Conservation (phyloP, 2,797 vertebrate genomes). For the Chelon labrosus region DNA sequence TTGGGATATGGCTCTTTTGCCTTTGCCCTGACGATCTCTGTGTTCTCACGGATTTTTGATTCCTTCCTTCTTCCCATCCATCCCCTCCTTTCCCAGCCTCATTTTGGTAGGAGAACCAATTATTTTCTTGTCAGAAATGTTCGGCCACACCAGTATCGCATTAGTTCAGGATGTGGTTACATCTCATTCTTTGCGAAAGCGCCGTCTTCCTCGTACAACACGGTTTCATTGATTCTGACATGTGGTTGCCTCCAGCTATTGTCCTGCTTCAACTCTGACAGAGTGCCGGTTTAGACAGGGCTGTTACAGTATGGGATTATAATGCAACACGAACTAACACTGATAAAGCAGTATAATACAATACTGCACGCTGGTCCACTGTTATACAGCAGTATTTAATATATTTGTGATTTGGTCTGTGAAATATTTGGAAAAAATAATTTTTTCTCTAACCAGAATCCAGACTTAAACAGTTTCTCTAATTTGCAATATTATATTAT, state of each 20-base stretch:
- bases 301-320: conserved; percentile 10
- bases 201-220: conserved; percentile 19
- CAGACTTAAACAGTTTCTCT: too few relatives aligned
- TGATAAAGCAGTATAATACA: conserved; percentile 6
- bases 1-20: conserved; percentile 21
- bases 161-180: conserved; percentile 27
- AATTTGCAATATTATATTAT: too few relatives aligned
- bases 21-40: conserved; percentile 9
- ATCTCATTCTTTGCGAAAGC: conserved; percentile 37
- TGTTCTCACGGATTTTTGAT: conserved; percentile 9
- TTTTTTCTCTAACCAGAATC: too few relatives aligned
- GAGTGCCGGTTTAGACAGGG: conserved; percentile 35
- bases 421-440: too few relatives aligned
- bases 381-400: background rate
- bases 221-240: conserved; percentile 59
- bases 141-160: conserved; percentile 34
- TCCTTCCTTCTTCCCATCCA: background rate
- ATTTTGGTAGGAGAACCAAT: conserved; percentile 7
- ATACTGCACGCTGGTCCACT: background rate
- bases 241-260: conserved; percentile 60
- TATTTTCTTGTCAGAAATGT: conserved; percentile 34
- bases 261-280: conserved; percentile 46
- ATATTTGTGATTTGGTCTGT: too few relatives aligned
- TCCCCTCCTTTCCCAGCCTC: conserved; percentile 14
- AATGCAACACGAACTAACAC: conserved; percentile 26